Conservation (phyloP, 2,797 vertebrate genomes). For the Acipenser oxyrinchus region DNA sequence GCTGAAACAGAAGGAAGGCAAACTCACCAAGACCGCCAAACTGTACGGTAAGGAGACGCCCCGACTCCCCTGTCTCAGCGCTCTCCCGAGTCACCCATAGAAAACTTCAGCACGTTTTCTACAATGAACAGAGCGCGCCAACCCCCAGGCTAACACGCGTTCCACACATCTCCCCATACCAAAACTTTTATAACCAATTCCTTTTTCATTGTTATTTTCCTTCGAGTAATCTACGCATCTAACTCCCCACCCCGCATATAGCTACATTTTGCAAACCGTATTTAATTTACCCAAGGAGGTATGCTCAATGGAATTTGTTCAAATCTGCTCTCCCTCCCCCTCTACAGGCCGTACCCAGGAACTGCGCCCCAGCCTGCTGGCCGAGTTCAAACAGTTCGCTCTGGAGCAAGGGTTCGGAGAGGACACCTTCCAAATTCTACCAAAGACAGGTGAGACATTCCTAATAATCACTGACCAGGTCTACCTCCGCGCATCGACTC, state of each 20-base stretch:
- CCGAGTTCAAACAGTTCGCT: constrained; percentile 67
- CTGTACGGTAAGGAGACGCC: constrained; percentile 67
- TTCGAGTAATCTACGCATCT: too few species aligned
- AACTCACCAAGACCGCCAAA: constrained; percentile 50
- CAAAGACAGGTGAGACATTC: constrained; percentile 62
- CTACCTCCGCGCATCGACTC: too few species aligned
- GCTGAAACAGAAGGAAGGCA: constrained; percentile 52
- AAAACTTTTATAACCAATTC: background rate
- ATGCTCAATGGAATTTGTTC: too few species aligned
- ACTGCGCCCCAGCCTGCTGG: constrained; percentile 59
- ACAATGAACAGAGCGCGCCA: background rate
- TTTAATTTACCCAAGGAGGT: too few species aligned
- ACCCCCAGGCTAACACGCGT: background rate
- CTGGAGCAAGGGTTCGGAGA: constrained; percentile 57
- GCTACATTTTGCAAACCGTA: too few species aligned
- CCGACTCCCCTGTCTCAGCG: background rate
- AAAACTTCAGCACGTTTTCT: background rate
- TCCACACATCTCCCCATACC: background rate
- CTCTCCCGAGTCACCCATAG: background rate
- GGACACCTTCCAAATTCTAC: constrained; percentile 50
- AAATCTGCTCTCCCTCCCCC: background rate
- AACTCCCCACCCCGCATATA: background rate
- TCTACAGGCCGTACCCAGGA: constrained; percentile 61
- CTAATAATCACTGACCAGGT: background rate
- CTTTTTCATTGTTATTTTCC: too few species aligned